Percentiles rank a stretch among this genome's conserved stretches.
Evolutionary conservation across 2,113 vertebrate genomes (phyloP).

Genomic region (Aphelocoma coerulescens): DNA sequence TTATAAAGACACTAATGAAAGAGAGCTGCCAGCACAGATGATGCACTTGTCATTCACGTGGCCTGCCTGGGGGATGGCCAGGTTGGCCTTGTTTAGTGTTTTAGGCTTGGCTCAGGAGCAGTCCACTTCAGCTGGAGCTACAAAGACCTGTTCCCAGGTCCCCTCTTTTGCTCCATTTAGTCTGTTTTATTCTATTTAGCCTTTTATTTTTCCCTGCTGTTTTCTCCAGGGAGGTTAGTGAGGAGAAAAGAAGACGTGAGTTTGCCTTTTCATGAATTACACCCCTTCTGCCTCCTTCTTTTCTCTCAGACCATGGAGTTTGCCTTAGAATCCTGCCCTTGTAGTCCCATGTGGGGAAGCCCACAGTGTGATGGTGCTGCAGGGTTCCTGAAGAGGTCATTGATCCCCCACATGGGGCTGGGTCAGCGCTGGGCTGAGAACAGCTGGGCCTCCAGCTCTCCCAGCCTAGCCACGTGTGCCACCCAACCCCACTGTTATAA

Average conservation of each 20-base stretch:
- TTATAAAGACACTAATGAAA: neutral
- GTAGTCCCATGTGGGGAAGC: rapidly evolving
- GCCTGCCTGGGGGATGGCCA: neutral
- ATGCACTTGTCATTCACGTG: neutral
- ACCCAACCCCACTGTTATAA: neutral
- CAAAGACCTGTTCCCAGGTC: neutral
- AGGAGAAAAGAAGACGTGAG: neutral
- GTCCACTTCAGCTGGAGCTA: constrained; percentile 15
- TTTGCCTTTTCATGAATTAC: neutral
- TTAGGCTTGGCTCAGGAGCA: constrained; percentile 20
- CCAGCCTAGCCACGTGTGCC: neutral
- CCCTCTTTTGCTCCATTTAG: neutral
- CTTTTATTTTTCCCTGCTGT: neutral
- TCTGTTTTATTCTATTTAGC: neutral
- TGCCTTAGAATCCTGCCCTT: neutral
- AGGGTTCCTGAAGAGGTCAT: neutral
- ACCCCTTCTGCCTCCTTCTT: neutral
- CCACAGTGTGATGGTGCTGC: neutral
- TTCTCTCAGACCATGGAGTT: neutral
- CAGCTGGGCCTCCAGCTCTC: neutral
- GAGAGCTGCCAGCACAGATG: neutral
- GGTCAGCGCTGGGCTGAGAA: rapidly evolving
- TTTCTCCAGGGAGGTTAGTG: neutral
- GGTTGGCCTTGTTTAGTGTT: constrained; percentile 29
- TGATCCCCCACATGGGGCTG: neutral